Evolutionary conservation across 2,797 vertebrate genomes (phyloP), one percentile per base, ranked within the genome.

Genomic region (Sciurus carolinensis): DNA sequence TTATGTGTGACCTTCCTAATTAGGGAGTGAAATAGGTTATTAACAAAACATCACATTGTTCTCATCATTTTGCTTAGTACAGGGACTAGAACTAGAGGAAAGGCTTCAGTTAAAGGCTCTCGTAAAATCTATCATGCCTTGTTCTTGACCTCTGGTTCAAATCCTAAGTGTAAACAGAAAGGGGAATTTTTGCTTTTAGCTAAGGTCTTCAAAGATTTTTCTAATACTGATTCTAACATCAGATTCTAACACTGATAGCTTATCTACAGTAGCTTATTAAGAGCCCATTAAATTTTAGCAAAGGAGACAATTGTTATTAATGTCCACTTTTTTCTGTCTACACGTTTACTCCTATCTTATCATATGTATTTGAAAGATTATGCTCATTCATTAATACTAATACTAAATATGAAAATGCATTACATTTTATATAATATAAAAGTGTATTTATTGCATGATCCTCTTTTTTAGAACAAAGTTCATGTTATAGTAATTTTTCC

Each of bases 1-100:
- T 98, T 95, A 85, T 30, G 54, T 4, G 14, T 90, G 87, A 87
- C 64, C 69, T 94, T 87, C 28, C 82, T 91, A 97, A 84, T 96
- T 57, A 97, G 36, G 33, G 30, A 93, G n/a, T 77, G 28, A 96
- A 96, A 54, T 22, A 95, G 62, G 52, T 44, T 72, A 71, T 96
- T 95, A 95, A 71, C 33, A 79, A 83, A 95, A 57, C 57, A 57
- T 90, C 80, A 93, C 5, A 42, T 57, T 85, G n/a, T 75, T 66
- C 30, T 47, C 20, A 59, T 67, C 88, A 72, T 24, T 86, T 94
- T 92, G 69, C 54, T 88, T 64, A 64, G 66, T n/a, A 75, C 22
- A 87, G 15, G 44, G 36, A 69, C 57, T 72, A 71, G 44, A 75
- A 44, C 44, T 72, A 91, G 44, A 83, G 39, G 47, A 67, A 92